Evolutionary conservation across 2,888 invertebrate genomes (phyloP).

Genomic region (Dyspetes luteomarginatus): DNA sequence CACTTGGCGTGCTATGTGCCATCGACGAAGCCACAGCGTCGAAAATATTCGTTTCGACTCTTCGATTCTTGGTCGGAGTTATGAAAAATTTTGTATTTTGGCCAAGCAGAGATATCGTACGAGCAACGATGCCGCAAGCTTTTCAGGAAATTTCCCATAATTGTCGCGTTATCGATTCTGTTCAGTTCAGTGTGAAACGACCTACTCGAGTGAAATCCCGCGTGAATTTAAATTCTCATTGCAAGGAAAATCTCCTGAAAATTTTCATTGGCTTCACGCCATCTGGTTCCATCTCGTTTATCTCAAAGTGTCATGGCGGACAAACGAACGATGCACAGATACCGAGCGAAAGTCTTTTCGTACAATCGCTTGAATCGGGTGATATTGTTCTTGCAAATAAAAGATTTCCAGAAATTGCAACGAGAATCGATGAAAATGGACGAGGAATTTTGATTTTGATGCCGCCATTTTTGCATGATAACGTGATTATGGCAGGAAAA

Average conservation of each 20-base stretch:
- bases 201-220: constrained; percentile 35
- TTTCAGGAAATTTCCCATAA: constrained; percentile 34
- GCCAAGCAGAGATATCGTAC: constrained; percentile 35
- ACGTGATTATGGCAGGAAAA: constrained; percentile 29
- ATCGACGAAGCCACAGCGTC: not conserved
- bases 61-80: constrained; percentile 3
- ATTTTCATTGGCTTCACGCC: constrained; percentile 29
- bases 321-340: constrained; percentile 67
- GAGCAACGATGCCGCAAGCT: constrained; percentile 34
- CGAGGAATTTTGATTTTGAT: constrained; percentile 35
- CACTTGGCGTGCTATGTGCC: constrained; percentile 20
- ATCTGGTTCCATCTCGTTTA: constrained; percentile 37
- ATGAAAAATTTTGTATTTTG: constrained; percentile 35
- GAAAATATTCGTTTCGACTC: constrained; percentile 24
- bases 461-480: constrained; percentile 44
- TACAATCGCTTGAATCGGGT: constrained; percentile 66
- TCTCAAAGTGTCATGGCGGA: constrained; percentile 40
- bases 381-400: constrained; percentile 60
- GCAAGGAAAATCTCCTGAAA: constrained; percentile 37
- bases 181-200: constrained; percentile 21
- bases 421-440: constrained; percentile 21
- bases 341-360: constrained; percentile 68
- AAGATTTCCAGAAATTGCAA: constrained; percentile 55
- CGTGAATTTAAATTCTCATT: constrained; percentile 28
- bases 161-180: constrained; percentile 46